Conservation (phyloP, 1,140 invertebrate genomes). For the Thaumetopoea pityocampa region DNA sequence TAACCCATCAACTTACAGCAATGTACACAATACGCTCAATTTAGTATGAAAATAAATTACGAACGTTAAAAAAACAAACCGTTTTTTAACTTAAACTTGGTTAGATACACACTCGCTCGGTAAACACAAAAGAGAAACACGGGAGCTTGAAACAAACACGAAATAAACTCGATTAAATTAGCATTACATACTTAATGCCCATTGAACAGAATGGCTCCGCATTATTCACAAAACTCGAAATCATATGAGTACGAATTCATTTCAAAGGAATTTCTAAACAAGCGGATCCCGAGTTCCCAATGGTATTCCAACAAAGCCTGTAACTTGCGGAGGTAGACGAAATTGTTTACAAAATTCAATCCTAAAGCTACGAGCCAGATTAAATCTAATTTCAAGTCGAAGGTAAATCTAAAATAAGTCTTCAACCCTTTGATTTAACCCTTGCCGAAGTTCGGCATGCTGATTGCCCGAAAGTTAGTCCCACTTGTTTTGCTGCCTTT, state of each 20-base stretch:
- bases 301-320: conserved; percentile 73
- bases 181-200: conserved; percentile 26
- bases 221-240: conserved; percentile 51
- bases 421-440: conserved; percentile 75
- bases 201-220: conserved; percentile 36
- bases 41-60: too few species aligned
- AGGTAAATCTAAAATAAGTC: conserved; percentile 76
- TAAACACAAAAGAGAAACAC: conserved; percentile 14
- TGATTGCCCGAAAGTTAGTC: conserved; percentile 73
- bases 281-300: conserved; percentile 62
- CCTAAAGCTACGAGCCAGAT: conserved; percentile 73
- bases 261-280: conserved; percentile 70
- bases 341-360: conserved; percentile 76
- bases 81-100: too few species aligned
- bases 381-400: conserved; percentile 76
- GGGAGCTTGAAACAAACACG: conserved; percentile 21
- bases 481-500: conserved; percentile 60
- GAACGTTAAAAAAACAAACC: too few species aligned
- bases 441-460: conserved; percentile 64
- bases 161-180: conserved; percentile 53
- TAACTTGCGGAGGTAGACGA: conserved; percentile 71
- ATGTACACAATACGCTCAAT: too few species aligned
- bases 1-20: too few species aligned
- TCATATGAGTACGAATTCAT: conserved; percentile 65
- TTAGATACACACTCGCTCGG: too few species aligned